These are phyloP conservation scores for Drosophila merina DNA, from an alignment of 2,888 invertebrate genomes.

Conservation along the genomic window DNA sequence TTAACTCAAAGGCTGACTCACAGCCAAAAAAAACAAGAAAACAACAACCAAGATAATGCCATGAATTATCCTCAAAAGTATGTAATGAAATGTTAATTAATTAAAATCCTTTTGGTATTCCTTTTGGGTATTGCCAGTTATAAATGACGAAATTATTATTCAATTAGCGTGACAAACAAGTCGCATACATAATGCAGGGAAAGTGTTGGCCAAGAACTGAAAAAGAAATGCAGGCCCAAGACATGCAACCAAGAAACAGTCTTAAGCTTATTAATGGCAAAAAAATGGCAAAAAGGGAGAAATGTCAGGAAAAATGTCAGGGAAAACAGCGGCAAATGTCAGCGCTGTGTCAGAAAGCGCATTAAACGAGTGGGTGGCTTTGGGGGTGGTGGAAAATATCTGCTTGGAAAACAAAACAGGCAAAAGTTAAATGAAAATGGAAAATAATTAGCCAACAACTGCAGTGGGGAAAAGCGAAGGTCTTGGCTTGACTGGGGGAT, in stretches of 20 bases:
- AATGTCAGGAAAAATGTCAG: conserved; percentile 13
- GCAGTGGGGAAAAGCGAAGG: conserved; percentile 20
- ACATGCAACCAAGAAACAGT: conserved; percentile 28
- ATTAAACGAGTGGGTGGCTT: conserved; percentile 43
- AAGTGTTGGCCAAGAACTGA: conserved; percentile 24
- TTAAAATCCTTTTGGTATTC: conserved; percentile 3
- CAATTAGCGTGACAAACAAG: conserved; percentile 61
- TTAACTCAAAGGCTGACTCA: conserved; percentile 25
- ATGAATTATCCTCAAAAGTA: conserved; percentile 7
- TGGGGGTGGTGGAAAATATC: conserved; percentile 2
- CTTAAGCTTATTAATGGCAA: conserved; percentile 68
- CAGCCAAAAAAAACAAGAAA: background rate
- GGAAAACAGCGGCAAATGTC: conserved; percentile 48
- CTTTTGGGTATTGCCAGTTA: background rate
- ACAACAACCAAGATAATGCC: no score
- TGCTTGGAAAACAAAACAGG: conserved; percentile 22
- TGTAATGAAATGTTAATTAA: conserved; percentile 15
- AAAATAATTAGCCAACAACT: conserved; percentile 67
- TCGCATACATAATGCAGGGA: conserved; percentile 53
- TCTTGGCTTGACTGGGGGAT: conserved; percentile 9
- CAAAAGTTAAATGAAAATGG: conserved; percentile 47
- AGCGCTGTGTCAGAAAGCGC: conserved; percentile 47
- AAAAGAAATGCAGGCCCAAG: conserved; percentile 31
- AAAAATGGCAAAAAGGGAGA: conserved; percentile 2
- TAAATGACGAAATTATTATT: conserved; percentile 54